Conservation (phyloP, 92 coral and sea anemone species). For the Paramuricea clavata region DNA sequence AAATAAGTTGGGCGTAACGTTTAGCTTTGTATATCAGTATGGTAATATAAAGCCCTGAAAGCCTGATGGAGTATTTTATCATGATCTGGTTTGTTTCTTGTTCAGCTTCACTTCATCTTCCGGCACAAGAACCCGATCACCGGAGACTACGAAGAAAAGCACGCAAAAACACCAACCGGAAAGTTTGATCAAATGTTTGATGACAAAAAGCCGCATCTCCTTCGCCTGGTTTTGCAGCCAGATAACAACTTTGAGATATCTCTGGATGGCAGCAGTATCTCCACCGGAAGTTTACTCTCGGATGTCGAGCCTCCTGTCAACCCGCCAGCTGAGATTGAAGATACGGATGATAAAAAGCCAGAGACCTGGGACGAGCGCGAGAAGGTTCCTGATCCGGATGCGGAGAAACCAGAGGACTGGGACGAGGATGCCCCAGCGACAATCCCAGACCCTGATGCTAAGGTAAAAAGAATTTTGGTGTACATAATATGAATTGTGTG, state of each 20-base stretch:
- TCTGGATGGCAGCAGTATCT: slow-evolving; percentile 88
- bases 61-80: too few relatives aligned
- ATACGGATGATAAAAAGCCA: slow-evolving; percentile 87
- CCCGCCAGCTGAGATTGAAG: slow-evolving; percentile 96
- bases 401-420: slow-evolving; percentile 99
- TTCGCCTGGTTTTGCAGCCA: slow-evolving; percentile 86
- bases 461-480: too few relatives aligned
- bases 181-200: slow-evolving; percentile 96
- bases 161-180: slow-evolving; percentile 97
- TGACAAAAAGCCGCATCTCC: slow-evolving; percentile 95
- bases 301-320: slow-evolving; percentile 94
- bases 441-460: slow-evolving; percentile 86
- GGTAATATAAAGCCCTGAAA: too few relatives aligned
- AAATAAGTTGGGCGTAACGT: too few relatives aligned
- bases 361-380: slow-evolving; percentile 99
- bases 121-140: slow-evolving; percentile 90
- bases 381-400: slow-evolving; percentile 98
- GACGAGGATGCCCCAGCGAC: slow-evolving; percentile 98
- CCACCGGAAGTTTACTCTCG: slow-evolving; percentile 81
- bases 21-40: too few relatives aligned
- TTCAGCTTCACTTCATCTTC: slow-evolving; percentile 96
- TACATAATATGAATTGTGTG: too few relatives aligned
- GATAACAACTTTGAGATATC: slow-evolving; percentile 90
- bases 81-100: slow-evolving; percentile 4
- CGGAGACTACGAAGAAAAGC: slow-evolving; percentile 93